These are phyloP conservation scores for Pitangus sulphuratus DNA, from an alignment of 2,797 vertebrate species.

Conservation along the genomic window DNA sequence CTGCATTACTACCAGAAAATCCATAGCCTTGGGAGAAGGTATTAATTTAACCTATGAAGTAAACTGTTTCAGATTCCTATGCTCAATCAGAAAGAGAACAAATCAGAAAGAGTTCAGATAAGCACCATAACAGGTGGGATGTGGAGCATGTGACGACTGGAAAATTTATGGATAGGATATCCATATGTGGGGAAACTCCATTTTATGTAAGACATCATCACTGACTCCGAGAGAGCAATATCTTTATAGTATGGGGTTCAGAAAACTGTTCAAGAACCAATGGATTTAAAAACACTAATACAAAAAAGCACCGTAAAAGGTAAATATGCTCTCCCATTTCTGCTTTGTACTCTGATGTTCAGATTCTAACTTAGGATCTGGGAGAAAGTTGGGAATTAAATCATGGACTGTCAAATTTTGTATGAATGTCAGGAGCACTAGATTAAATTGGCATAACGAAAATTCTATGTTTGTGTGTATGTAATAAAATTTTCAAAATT, in stretches of 20 bases:
- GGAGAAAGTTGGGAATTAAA: neutral
- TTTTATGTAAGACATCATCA: neutral
- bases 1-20: neutral
- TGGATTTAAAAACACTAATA: neutral
- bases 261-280: neutral
- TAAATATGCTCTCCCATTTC: neutral
- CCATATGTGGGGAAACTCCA: neutral
- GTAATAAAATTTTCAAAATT: neutral
- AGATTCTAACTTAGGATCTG: neutral
- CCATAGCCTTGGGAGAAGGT: neutral
- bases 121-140: fast-evolving
- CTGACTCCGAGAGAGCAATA: neutral
- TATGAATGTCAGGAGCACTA: neutral
- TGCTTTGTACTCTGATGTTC: neutral
- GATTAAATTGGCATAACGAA: neutral
- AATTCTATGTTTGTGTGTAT: neutral
- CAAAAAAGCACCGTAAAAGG: neutral
- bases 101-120: neutral
- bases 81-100: neutral
- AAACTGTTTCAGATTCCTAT: neutral
- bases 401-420: neutral
- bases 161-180: neutral
- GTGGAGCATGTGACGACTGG: neutral
- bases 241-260: neutral
- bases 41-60: neutral